Conservation (phyloP, 1,140 invertebrate species). For the Druon quercuslanigerum region DNA sequence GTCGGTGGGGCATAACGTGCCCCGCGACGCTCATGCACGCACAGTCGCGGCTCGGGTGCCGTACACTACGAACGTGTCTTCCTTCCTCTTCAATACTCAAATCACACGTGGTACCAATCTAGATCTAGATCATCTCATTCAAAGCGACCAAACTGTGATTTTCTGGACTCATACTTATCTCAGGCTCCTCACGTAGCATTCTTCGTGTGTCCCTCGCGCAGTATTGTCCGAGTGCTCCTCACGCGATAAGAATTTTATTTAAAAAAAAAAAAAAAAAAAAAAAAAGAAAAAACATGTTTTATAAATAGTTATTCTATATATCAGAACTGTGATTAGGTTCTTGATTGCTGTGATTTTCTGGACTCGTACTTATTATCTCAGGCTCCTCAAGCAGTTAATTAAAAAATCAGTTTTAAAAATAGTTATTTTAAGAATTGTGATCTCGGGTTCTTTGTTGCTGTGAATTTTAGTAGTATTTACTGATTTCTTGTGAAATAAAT, state of each 20-base stretch:
- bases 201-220: neutral
- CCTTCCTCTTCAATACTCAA: neutral
- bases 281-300: no score
- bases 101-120: slow-evolving; percentile 3
- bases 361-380: neutral
- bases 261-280: no score
- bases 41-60: slow-evolving; percentile 73
- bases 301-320: no score
- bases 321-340: no score
- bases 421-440: no score
- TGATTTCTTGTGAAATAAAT: neutral
- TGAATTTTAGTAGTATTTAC: neutral
- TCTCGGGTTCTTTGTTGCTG: neutral
- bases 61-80: slow-evolving; percentile 62
- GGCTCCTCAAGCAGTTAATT: neutral
- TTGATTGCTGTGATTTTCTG: neutral
- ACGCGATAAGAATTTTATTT: no score
- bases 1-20: slow-evolving; percentile 69
- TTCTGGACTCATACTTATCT: neutral
- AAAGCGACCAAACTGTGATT: neutral
- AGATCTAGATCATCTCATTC: neutral
- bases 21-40: slow-evolving; percentile 68
- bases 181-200: neutral
- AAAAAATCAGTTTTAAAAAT: no score
- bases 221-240: neutral